phyloP scores from a whole-genome alignment of 2,888 invertebrate genomes.

The Gastracanthus pulcherrimus region DNA sequence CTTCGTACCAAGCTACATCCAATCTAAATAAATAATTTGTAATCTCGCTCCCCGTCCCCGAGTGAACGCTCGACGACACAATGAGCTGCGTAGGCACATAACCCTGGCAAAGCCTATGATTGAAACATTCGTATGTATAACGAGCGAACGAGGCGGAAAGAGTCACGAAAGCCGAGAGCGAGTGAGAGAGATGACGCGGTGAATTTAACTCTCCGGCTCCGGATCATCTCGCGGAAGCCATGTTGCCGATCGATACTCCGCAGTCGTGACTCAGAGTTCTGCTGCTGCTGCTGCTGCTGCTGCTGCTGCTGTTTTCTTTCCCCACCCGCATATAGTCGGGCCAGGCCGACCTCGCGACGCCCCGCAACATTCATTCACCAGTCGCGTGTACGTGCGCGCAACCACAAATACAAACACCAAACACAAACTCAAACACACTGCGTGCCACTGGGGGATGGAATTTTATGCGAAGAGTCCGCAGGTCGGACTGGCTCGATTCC shows the following conservation, averaged over 20 bases:
- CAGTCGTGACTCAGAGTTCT: slow-evolving; percentile 48
- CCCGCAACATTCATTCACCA: not conserved
- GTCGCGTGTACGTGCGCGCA: not conserved
- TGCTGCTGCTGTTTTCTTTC: slow-evolving; percentile 22
- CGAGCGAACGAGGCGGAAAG: not conserved
- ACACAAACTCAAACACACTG: too few species aligned
- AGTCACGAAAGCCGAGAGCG: too few species aligned
- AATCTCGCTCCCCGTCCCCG: not conserved
- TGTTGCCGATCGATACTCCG: slow-evolving; percentile 51
- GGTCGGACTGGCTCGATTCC: not conserved
- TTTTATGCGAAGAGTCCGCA: too few species aligned
- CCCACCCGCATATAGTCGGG: too few species aligned
- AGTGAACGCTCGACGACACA: not conserved
- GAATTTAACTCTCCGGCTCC: not conserved
- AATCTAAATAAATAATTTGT: slow-evolving; percentile 14
- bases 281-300: slow-evolving; percentile 11
- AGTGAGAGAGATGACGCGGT: not conserved
- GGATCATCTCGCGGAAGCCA: slow-evolving; percentile 40
- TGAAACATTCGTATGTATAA: not conserved
- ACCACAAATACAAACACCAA: too few species aligned
- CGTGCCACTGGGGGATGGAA: too few species aligned
- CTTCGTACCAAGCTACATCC: not conserved
- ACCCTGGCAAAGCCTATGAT: not conserved
- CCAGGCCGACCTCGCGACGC: slow-evolving; percentile 19
- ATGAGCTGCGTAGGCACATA: not conserved